phyloP scores from a whole-genome alignment of 2,888 invertebrate species.

The Sturmia bella region DNA sequence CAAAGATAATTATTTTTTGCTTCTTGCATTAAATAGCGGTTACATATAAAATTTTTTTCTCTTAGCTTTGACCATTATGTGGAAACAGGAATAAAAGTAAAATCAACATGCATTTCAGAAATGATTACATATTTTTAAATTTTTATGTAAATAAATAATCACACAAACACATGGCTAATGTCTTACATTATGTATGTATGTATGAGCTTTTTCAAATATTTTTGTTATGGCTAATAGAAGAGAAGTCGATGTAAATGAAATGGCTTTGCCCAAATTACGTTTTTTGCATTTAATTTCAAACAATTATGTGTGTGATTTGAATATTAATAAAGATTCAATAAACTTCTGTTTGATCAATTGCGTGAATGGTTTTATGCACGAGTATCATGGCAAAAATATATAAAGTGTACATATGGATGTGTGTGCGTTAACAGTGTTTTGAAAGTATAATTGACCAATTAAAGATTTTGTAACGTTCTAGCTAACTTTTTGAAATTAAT shows the following conservation, averaged over 20 bases:
- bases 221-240: conserved; percentile 20
- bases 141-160: too few relatives aligned
- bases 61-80: too few relatives aligned
- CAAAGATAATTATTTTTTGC: too few relatives aligned
- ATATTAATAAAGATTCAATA: conserved; percentile 58
- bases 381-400: conserved; percentile 25
- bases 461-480: conserved; percentile 26
- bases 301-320: conserved; percentile 54
- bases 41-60: too few relatives aligned
- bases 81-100: too few relatives aligned
- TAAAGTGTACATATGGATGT: background rate
- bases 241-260: conserved; percentile 33
- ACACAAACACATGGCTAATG: too few relatives aligned
- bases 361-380: conserved; percentile 39
- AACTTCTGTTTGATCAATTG: conserved; percentile 45
- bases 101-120: too few relatives aligned
- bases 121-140: too few relatives aligned
- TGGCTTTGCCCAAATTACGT: conserved; percentile 54
- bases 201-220: background rate
- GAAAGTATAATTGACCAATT: conserved; percentile 56
- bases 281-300: conserved; percentile 61
- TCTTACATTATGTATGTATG: background rate
- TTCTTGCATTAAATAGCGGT: too few relatives aligned
- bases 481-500: conserved; percentile 14
- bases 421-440: background rate